A percentile compares a stretch with the other conserved stretches of the same genome.
Evolutionary conservation across 2,113 vertebrate genomes (phyloP).

Genomic region (Calonectris borealis): DNA sequence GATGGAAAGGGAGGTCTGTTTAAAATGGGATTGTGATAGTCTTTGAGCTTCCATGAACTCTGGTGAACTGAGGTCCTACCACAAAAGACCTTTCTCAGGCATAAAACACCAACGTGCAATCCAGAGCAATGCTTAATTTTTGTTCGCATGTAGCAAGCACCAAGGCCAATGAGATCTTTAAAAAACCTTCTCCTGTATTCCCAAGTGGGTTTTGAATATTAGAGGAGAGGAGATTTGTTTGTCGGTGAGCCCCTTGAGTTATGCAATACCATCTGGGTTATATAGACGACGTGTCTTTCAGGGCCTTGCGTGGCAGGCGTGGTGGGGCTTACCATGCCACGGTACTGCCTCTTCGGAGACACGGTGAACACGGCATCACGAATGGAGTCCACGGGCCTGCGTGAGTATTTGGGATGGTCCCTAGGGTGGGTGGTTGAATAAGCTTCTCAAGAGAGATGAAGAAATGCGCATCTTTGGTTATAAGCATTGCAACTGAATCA

Average conservation of each 20-base stretch:
- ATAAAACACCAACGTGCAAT: neutral
- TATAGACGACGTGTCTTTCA: neutral
- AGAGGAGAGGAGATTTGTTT: neutral
- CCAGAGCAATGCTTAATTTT: neutral
- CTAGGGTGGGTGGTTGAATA: neutral
- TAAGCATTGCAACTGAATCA: neutral
- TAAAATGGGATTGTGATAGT: neutral
- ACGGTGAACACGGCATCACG: slow-evolving; percentile 90
- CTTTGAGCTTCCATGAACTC: neutral
- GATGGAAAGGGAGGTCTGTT: neutral
- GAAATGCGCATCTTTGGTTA: neutral
- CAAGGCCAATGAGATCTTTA: neutral
- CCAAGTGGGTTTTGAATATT: neutral
- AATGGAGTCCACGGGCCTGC: slow-evolving; percentile 93
- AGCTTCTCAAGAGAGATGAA: neutral
- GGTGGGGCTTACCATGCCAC: slow-evolving; percentile 91
- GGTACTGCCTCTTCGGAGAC: slow-evolving; percentile 94
- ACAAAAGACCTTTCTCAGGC: neutral
- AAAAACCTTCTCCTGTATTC: neutral
- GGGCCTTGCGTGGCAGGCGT: slow-evolving; percentile 89
- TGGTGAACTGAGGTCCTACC: neutral
- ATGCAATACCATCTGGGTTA: neutral
- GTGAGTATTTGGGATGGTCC: slow-evolving; percentile 65
- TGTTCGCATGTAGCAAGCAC: neutral
- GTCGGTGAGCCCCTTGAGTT: no score